A percentile compares a stretch with the other conserved stretches of the same genome.
Evolutionary conservation across 2,797 vertebrate species (phyloP).

Genomic region (Steatocranus sp.): DNA sequence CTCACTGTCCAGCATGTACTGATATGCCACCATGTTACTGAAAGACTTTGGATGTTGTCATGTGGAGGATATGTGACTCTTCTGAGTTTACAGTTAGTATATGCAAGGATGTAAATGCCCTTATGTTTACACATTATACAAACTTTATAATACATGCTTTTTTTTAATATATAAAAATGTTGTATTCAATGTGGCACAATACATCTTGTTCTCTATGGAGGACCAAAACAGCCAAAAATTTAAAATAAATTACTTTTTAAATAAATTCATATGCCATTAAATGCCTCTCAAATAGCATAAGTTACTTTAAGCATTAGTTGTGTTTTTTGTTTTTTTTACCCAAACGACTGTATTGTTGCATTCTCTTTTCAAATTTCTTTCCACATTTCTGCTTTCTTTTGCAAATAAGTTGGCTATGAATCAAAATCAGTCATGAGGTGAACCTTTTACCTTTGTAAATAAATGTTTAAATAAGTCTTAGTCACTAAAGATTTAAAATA

Average conservation of each 20-base stretch:
- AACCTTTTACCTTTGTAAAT: neutral
- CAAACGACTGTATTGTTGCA: neutral
- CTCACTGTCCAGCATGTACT: constrained; percentile 5
- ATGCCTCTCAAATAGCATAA: neutral
- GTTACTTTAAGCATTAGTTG: neutral
- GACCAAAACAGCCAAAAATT: neutral
- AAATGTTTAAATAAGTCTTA: neutral
- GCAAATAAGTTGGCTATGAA: neutral
- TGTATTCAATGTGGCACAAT: constrained; percentile 21
- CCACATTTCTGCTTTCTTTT: neutral
- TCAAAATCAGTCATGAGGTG: neutral
- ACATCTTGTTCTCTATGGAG: neutral
- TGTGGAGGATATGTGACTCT: neutral
- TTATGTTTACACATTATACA: constrained; percentile 32
- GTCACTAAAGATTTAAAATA: neutral
- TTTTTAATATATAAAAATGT: constrained; percentile 5
- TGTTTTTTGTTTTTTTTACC: rapidly evolving
- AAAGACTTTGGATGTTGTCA: neutral
- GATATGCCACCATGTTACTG: neutral
- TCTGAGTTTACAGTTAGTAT: constrained; percentile 35
- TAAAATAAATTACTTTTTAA: neutral
- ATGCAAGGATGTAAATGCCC: constrained; percentile 56
- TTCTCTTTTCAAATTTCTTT: neutral
- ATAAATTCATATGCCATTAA: neutral
- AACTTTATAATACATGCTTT: constrained; percentile 29